These are phyloP conservation scores for Tethea ocularis DNA, from an alignment of 2,888 invertebrate genomes.

Conservation along the genomic window DNA sequence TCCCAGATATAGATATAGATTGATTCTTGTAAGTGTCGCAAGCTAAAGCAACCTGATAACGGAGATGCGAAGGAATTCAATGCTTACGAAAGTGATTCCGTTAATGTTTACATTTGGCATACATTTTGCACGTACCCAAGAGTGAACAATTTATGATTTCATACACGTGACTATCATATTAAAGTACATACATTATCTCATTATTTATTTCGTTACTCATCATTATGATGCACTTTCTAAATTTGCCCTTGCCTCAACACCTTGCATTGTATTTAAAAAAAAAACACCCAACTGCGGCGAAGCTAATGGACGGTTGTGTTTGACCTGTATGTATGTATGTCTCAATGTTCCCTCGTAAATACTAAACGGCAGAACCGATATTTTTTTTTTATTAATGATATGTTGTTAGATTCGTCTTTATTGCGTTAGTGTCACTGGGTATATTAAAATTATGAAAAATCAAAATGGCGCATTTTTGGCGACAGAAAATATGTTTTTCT, in stretches of 20 bases:
- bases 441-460: no score
- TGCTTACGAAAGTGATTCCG: not conserved
- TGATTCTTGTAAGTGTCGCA: not conserved
- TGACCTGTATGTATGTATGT: no score
- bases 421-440: no score
- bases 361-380: no score
- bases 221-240: not conserved
- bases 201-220: not conserved
- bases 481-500: no score
- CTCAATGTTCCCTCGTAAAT: no score
- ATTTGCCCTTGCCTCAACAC: not conserved
- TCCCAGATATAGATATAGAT: not conserved
- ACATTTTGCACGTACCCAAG: not conserved
- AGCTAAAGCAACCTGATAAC: not conserved
- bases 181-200: not conserved
- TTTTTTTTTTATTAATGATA: no score
- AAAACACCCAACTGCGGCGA: no score
- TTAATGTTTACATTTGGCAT: not conserved
- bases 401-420: no score
- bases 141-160: not conserved
- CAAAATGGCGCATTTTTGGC: no score
- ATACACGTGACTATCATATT: not conserved
- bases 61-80: not conserved
- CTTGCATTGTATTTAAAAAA: not conserved
- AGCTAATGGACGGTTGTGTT: no score